phyloP scores from a whole-genome alignment of 1,140 invertebrate species.

The Ylistrum balloti region DNA sequence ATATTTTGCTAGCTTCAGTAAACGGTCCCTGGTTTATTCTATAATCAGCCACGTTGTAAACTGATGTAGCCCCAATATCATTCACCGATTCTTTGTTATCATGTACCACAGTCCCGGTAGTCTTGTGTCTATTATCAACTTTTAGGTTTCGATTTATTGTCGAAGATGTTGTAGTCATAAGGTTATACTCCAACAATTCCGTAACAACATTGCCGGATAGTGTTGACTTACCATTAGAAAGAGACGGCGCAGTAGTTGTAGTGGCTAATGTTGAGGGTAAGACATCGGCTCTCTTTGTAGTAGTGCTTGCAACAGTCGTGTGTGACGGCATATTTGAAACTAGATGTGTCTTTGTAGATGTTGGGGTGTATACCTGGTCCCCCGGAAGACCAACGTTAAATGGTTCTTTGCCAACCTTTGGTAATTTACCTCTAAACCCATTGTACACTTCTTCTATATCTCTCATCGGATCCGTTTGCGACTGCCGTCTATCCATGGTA shows the following conservation, averaged over 20 bases:
- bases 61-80: not conserved
- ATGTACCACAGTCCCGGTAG: not conserved
- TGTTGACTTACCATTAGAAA: not conserved
- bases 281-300: not conserved
- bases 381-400: conserved; percentile 3
- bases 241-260: not conserved
- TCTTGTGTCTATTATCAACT: not conserved
- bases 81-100: not conserved
- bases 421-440: not conserved
- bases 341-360: not conserved
- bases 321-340: too few species aligned
- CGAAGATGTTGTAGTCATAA: not conserved
- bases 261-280: not conserved
- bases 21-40: not conserved
- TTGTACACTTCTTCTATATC: not conserved
- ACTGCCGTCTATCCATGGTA: not conserved
- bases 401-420: not conserved
- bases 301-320: not conserved
- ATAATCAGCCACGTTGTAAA: not conserved
- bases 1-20: not conserved
- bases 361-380: not conserved
- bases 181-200: not conserved
- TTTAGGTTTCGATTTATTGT: not conserved
- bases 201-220: not conserved
- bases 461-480: not conserved